A percentile compares a stretch with the other conserved stretches of the same genome.
phyloP scores from a whole-genome alignment of 2,888 invertebrate genomes.

The Scrobipalpa costella region DNA sequence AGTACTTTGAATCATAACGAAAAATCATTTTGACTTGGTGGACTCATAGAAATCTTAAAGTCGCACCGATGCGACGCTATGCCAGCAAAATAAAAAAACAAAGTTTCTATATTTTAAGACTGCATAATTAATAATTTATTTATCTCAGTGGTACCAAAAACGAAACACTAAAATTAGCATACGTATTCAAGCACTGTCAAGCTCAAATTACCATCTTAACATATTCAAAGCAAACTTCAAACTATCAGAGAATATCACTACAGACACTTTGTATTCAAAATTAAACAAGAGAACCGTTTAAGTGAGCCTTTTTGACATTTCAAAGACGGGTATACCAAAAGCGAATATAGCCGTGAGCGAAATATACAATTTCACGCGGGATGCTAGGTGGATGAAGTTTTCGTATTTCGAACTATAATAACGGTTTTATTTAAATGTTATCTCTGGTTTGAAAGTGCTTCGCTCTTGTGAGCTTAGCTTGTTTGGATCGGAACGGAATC shows the following conservation, averaged over 20 bases:
- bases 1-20: no score
- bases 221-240: neutral
- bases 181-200: neutral
- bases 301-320: conserved; percentile 15
- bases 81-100: no score
- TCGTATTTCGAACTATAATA: neutral
- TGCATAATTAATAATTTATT: no score
- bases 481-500: no score
- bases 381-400: neutral
- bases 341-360: neutral
- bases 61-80: no score
- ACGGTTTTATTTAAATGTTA: conserved; percentile 10
- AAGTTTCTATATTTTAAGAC: no score
- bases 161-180: neutral
- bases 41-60: no score
- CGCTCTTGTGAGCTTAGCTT: no score
- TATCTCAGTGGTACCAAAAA: neutral
- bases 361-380: conserved; percentile 14
- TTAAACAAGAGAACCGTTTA: conserved; percentile 4
- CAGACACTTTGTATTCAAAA: conserved; percentile 26
- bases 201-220: neutral
- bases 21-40: no score
- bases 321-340: conserved; percentile 7
- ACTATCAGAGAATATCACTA: conserved; percentile 21
- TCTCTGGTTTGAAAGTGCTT: no score